Evolutionary conservation across 2,888 invertebrate genomes (phyloP).

Genomic region (Melangyna quadrimaculata): DNA sequence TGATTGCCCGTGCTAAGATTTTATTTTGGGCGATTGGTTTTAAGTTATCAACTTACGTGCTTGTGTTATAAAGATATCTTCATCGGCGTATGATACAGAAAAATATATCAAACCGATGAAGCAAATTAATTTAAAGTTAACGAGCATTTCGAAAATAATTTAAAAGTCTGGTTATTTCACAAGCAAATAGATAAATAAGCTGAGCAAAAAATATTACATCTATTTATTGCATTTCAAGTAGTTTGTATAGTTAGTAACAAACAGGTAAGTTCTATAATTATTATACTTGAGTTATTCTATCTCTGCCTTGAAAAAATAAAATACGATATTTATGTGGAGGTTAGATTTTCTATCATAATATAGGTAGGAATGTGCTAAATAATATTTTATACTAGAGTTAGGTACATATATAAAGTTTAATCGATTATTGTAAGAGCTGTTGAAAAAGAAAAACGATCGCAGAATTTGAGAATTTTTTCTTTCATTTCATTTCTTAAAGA

Average conservation of each 20-base stretch:
- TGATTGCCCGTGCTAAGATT: background rate
- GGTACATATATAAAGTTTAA: background rate
- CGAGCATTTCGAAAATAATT: conserved; percentile 4
- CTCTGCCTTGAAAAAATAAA: background rate
- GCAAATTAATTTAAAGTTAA: conserved; percentile 3
- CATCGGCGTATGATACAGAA: conserved; percentile 17
- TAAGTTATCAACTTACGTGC: conserved; percentile 42
- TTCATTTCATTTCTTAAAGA: too few species aligned
- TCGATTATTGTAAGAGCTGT: background rate
- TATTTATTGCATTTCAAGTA: conserved; percentile 48
- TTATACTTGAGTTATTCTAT: conserved; percentile 4
- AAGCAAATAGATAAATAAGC: conserved; percentile 21
- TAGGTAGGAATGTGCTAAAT: background rate
- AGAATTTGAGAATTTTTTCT: too few species aligned
- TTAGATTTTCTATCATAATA: background rate
- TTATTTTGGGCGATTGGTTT: background rate
- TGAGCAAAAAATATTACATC: background rate
- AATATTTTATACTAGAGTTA: background rate
- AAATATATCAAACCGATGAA: conserved; percentile 12
- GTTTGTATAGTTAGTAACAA: background rate
- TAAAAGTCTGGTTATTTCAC: conserved; percentile 12
- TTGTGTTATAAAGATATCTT: conserved; percentile 30
- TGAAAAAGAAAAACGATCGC: background rate
- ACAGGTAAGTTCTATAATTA: conserved; percentile 32
- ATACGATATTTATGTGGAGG: conserved; percentile 36